A percentile compares a stretch with the other conserved stretches of the same genome.
Conservation (phyloP, 1,140 invertebrate species). For the Vollenhovia emeryi region DNA sequence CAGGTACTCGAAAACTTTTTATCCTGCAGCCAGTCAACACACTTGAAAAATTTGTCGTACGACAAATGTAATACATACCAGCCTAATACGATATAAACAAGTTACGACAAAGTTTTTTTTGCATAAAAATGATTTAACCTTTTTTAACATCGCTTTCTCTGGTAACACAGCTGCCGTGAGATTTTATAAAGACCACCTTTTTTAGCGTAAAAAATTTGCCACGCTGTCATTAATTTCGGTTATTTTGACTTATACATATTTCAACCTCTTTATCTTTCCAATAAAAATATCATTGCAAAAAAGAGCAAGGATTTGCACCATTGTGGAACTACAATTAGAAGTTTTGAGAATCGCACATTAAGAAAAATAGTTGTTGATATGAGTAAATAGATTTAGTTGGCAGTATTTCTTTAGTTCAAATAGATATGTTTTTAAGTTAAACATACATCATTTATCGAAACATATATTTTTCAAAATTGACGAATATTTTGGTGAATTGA, state of each 20-base stretch:
- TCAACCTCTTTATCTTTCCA: background rate
- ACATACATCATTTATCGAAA: too few species aligned
- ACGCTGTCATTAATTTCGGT: background rate
- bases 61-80: too few species aligned
- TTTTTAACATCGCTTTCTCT: background rate
- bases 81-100: background rate
- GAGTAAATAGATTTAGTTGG: too few species aligned
- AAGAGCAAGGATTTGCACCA: background rate
- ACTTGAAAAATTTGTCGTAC: too few species aligned
- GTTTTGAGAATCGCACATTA: too few species aligned
- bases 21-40: too few species aligned
- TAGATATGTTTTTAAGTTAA: too few species aligned
- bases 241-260: background rate
- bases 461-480: too few species aligned
- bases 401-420: too few species aligned
- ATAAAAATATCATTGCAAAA: background rate
- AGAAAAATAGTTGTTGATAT: too few species aligned
- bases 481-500: too few species aligned
- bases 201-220: background rate
- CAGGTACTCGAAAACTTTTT: too few species aligned
- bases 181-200: background rate
- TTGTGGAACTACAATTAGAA: background rate
- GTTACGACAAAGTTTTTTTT: background rate
- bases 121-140: background rate
- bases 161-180: background rate